Evolutionary conservation across 2,888 invertebrate species (phyloP), one percentile per base, ranked within the genome.

Genomic region (Archips crataeganus): DNA sequence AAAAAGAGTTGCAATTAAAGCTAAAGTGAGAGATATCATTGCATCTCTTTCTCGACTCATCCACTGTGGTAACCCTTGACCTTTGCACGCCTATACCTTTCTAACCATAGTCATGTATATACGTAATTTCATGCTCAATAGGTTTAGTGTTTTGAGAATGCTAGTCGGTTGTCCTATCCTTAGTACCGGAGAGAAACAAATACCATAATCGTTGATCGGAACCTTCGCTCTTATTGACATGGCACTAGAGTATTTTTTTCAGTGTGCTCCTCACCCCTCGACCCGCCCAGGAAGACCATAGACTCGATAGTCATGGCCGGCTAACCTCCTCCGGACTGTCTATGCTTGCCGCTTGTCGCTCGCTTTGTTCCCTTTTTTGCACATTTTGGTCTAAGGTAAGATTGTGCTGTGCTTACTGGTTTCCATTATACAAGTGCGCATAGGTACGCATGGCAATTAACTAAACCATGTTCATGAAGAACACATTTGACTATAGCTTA

Each of bases 201-300:
- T 42, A 70, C 70, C 60, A 51, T 59, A 69, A 70, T 60, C 73
- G 68, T 68, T 67, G 91, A 45, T 45, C 91, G 92, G 88, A 88
- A 90, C 90, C 85, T 85, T 87, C 83, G 93, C 90, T 92, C 91
- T 89, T 91, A 91, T 91, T 89, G 91, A 93, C 89, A 87, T 92
- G 93, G 94, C 94, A 91, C 91, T 94, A 94, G 94, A 94, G 92
- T 93, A 90, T 94, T 92, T 94, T 93, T 95, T 94, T 93, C 94
- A 94, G 94, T 94, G 94, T 93, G 87, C 87, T 90, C 93, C 93
- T 91, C 93, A 95, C 95, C 95, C 95, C 95, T 94, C 95, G 95
- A 95, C 95, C 95, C 92, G 95, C 93, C 90, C 90, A 86, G 86
- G 91, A 90, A 90, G 89, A 88, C 84, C 86, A 87, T 92, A 57